Conservation (phyloP, 2,113 vertebrate genomes). For the Pelecanoides urinatrix region DNA sequence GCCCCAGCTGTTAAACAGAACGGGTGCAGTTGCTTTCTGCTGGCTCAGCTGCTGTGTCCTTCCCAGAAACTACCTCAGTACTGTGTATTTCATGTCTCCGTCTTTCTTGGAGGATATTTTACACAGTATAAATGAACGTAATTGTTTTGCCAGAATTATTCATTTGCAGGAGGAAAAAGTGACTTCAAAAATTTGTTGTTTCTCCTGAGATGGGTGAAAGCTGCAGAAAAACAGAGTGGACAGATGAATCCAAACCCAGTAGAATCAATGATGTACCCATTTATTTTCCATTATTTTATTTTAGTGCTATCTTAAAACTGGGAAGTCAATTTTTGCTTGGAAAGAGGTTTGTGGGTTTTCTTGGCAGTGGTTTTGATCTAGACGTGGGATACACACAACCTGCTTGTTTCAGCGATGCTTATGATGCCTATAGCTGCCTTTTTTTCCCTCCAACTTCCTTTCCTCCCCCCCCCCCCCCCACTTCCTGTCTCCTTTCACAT, state of each 20-base stretch:
- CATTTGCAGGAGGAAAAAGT: background rate
- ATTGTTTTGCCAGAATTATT: background rate
- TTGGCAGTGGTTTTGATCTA: background rate
- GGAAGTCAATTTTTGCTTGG: background rate
- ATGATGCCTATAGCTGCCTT: background rate
- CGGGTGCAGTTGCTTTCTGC: background rate
- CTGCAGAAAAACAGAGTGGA: background rate
- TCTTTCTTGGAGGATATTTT: background rate
- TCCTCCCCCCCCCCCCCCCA: accelerated
- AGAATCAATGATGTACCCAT: accelerated
- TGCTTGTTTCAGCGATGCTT: background rate
- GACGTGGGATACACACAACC: background rate
- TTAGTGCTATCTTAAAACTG: background rate
- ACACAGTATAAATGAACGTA: background rate
- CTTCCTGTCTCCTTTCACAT: background rate
- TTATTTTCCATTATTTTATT: background rate
- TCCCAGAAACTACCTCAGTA: background rate
- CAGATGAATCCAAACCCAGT: background rate
- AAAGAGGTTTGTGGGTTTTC: background rate
- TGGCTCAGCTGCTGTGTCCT: background rate
- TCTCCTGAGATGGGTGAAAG: background rate
- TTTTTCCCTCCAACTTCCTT: background rate
- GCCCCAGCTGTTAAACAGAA: background rate
- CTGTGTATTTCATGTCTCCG: accelerated
- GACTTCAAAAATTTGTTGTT: background rate